Percentiles rank a stretch among this genome's conserved stretches.
Evolutionary conservation across 2,888 invertebrate genomes (phyloP).

Genomic region (Cecidostiba fungosa): DNA sequence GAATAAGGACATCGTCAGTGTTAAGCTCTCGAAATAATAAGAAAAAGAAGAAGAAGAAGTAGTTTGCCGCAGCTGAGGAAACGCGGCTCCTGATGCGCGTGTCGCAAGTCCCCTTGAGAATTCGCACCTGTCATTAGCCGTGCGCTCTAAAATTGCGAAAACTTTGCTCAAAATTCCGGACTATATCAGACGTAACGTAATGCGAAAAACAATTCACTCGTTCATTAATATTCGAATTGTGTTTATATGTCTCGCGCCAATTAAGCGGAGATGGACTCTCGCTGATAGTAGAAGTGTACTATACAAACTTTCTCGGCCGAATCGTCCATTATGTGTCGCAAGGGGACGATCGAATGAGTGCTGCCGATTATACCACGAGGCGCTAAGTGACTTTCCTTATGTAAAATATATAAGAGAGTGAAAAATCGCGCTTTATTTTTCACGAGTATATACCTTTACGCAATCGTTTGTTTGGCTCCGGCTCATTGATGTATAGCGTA

Average conservation of each 20-base stretch:
- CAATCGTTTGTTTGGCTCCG: neutral
- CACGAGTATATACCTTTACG: neutral
- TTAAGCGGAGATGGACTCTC: slow-evolving; percentile 34
- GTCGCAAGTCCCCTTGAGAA: slow-evolving; percentile 3
- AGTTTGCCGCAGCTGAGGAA: slow-evolving; percentile 23
- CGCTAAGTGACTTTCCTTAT: slow-evolving; percentile 9
- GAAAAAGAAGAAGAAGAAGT: neutral
- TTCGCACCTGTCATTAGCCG: slow-evolving; percentile 32
- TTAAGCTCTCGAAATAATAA: slow-evolving; percentile 13
- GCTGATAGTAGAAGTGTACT: too few relatives aligned
- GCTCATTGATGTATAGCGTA: neutral
- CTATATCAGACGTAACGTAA: neutral
- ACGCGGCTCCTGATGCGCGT: neutral
- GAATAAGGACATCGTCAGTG: slow-evolving; percentile 5
- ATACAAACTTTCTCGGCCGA: neutral
- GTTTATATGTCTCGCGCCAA: neutral
- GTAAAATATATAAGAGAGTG: neutral
- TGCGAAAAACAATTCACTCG: neutral
- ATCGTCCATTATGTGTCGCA: slow-evolving; percentile 25
- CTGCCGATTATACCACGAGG: neutral
- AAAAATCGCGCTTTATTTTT: neutral
- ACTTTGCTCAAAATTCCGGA: neutral
- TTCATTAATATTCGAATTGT: neutral
- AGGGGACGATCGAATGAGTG: slow-evolving; percentile 1
- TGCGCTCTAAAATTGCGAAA: slow-evolving; percentile 9